Evolutionary conservation across 2,888 invertebrate genomes (phyloP).

Genomic region (Aspidiotus destructor): DNA sequence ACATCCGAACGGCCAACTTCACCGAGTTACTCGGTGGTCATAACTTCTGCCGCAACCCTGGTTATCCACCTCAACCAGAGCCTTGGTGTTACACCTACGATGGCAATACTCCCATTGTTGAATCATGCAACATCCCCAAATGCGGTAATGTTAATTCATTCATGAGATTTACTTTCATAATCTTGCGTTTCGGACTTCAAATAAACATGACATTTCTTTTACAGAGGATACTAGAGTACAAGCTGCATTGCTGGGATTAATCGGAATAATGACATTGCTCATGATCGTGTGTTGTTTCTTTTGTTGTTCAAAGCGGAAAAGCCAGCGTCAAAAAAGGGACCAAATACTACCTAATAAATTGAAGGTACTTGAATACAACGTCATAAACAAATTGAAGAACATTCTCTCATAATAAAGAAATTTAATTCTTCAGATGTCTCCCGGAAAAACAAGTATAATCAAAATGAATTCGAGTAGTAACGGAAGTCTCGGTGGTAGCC

Average conservation of each 20-base stretch:
- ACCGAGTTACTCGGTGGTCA: slow-evolving; percentile 79
- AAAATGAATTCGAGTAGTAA: slow-evolving; percentile 23
- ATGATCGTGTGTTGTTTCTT: slow-evolving; percentile 48
- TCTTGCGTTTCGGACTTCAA: background rate
- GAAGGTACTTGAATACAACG: slow-evolving; percentile 3
- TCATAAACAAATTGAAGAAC: too few species aligned
- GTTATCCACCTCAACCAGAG: slow-evolving; percentile 56
- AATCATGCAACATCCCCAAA: slow-evolving; percentile 26
- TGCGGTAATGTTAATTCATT: slow-evolving; percentile 14
- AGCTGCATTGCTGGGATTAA: slow-evolving; percentile 9
- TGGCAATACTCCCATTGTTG: slow-evolving; percentile 5
- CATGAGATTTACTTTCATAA: background rate
- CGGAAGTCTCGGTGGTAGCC: slow-evolving; percentile 37
- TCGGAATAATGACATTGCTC: slow-evolving; percentile 43
- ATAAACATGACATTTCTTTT: background rate
- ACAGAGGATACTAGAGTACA: slow-evolving; percentile 11
- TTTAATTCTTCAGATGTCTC: slow-evolving; percentile 16
- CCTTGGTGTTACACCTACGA: slow-evolving; percentile 65
- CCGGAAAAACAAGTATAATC: slow-evolving; percentile 32
- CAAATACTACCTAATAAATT: slow-evolving; percentile 30
- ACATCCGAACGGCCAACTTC: slow-evolving; percentile 62
- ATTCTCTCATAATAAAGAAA: too few species aligned
- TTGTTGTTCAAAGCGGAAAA: slow-evolving; percentile 50
- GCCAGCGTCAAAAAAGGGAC: slow-evolving; percentile 11
- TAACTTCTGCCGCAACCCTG: slow-evolving; percentile 85